Evolutionary conservation across 2,797 vertebrate species (phyloP).

Genomic region (Poeciliopsis turneri): DNA sequence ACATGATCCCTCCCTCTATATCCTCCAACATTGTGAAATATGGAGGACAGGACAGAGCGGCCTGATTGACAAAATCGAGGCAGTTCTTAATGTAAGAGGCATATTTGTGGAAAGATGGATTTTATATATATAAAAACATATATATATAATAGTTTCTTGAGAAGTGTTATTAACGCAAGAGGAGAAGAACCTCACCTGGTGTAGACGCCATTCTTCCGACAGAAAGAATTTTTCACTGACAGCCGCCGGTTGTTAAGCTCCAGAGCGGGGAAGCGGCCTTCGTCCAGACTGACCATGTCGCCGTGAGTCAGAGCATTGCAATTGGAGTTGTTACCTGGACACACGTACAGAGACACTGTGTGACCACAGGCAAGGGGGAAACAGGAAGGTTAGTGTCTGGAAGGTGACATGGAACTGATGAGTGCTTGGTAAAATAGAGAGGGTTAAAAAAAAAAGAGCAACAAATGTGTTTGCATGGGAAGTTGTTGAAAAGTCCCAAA

Average conservation of each 20-base stretch:
- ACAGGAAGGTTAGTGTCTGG: constrained; percentile 49
- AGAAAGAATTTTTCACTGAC: constrained; percentile 97
- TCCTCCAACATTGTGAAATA: background rate
- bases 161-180: background rate
- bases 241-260: constrained; percentile 96
- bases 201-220: constrained; percentile 95
- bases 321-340: constrained; percentile 89
- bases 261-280: constrained; percentile 93
- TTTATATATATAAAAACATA: background rate
- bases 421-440: background rate
- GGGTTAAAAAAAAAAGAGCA: background rate
- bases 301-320: constrained; percentile 90
- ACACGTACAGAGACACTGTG: constrained; percentile 72
- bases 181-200: constrained; percentile 83
- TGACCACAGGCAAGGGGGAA: constrained; percentile 67
- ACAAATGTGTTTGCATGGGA: background rate
- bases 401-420: background rate
- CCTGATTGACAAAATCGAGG: background rate
- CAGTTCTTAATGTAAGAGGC: background rate
- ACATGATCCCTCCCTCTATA: background rate
- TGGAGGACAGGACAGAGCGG: background rate
- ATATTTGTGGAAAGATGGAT: background rate
- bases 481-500: background rate
- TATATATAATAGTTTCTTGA: background rate
- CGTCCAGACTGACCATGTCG: constrained; percentile 96